Evolutionary conservation across 2,888 invertebrate species (phyloP).

Genomic region (Neoscelio sp.): DNA sequence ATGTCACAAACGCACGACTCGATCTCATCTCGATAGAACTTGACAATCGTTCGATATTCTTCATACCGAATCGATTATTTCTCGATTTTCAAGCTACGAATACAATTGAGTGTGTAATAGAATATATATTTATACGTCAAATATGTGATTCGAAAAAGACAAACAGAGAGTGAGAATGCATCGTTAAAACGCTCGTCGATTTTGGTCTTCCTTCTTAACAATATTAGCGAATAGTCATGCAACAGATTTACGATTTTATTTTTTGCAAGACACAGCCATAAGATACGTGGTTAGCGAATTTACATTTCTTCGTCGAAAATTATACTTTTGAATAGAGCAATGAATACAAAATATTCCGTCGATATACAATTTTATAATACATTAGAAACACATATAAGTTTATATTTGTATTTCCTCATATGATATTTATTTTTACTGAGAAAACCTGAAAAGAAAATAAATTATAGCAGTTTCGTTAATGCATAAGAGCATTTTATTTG

Average conservation of each 20-base stretch:
- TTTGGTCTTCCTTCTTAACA: conserved; percentile 31
- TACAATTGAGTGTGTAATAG: conserved; percentile 56
- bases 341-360: conserved; percentile 42
- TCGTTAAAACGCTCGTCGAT: conserved; percentile 27
- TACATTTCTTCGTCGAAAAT: conserved; percentile 8
- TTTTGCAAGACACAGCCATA: conserved; percentile 46
- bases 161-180: conserved; percentile 11
- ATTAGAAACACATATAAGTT: no score
- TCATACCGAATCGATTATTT: conserved; percentile 19
- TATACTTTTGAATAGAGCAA: conserved; percentile 15
- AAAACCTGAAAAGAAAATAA: no score
- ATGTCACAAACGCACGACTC: no score
- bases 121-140: conserved; percentile 54
- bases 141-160: conserved; percentile 34
- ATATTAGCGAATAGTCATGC: conserved; percentile 43
- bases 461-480: no score
- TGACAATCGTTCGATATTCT: conserved; percentile 41
- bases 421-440: no score
- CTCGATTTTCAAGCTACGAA: conserved; percentile 35
- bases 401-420: no score
- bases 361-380: no score
- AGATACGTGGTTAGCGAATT: conserved; percentile 48
- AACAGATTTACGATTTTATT: conserved; percentile 28
- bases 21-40: conserved; percentile 38
- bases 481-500: not conserved